Evolutionary conservation across 2,113 vertebrate species (phyloP), one percentile per base, ranked within the genome.

Genomic region (Festucalex cinctus): DNA sequence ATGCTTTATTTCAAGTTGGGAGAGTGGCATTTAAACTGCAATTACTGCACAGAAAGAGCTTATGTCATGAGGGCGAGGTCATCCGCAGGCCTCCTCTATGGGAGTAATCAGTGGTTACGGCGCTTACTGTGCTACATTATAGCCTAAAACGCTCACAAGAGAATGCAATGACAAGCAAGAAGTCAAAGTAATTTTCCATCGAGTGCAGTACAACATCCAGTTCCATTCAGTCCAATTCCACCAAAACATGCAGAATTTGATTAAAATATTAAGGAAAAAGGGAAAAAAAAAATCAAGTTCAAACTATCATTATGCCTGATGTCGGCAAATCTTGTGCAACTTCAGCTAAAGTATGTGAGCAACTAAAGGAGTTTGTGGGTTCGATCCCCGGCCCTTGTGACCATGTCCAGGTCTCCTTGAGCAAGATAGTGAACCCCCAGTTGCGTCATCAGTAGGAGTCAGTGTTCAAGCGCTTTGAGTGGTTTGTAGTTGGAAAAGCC

Each of bases 11-110:
- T 76, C 75, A 65, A 74, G 69, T 48, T 13, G 70, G 73, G 75
- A 83, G 68, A 43, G 63, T 86, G 85, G 81, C 87, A 87, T 90
- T 88, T 89, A 79, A 86, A 83, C 75, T 66, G 75, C 70, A 85
- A 86, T 89, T 83, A 86, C 66, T 46, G 56, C 62, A 46, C 62
- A 69, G 65, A 77, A 56, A 58, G 57, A 71, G 67, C 63, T 9
- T 6, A 9, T 58, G 53, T 65, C 75, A 68, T 43, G 51, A 62
- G 80, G 76, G 69, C 49, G 35, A 69, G 76, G 75, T 73, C 71
- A 66, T n/a, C 66, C 12, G 32, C 36, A 32, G 58, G 46, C 43
- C 58, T 44, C 56, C 66, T 70, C 46, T 61, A 54, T 56, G 10
- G 35, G 48, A 70, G 67, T 68, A 80, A 77, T 80, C 78, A 68